Base-by-base conservation (phyloP, 2,113 vertebrate species). In the Misgurnus anguillicaudatus region DNA sequence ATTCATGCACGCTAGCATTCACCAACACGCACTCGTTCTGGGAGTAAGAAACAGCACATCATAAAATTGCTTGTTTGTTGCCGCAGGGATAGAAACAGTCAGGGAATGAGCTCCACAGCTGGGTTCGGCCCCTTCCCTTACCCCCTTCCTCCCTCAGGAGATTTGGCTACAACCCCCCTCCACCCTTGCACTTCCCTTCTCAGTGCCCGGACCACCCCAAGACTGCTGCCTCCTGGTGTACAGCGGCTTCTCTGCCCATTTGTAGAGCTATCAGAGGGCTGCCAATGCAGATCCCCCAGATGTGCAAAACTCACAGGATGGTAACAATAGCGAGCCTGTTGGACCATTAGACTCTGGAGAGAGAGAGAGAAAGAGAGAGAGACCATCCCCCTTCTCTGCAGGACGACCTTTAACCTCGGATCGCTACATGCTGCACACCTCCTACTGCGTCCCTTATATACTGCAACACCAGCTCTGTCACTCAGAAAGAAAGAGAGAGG, bases 321-420 rank as follows among this genome's bases (percentile, higher is more conserved):
- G 47, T 31, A 39, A 81, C 80, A 84, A 80, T 78, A 47, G 80
- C 38, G 45, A 64, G 47, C 41, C 62, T 84, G 77, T 85, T 77
- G 62, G 14, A 62, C 41, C 53, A 42, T 51, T 74, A 53, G 38
- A 38, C 58, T 41, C 36, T 3, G n/a, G 74, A 48, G 60, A 65
- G 65, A 48, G 39, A 38, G 71, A 69, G 76, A 63, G 77, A n/a
- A n/a, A 64, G 77, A 8, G 39, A 53, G 61, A 16, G 68, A 53
- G 83, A 45, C 39, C 65, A 4, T 61, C 10, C n/a, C 70, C 70
- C 58, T 69, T 57, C 38, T 19, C 51, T 51, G 39, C 60, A 24
- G 71, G 13, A 4, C 19, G 36, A 76, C 71, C 77, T 79, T 79
- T 86, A 58, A 80, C 76, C 76, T 55, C 10, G n/a, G n/a, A 17